A percentile compares a stretch with the other conserved stretches of the same genome.
Evolutionary conservation across 2,113 vertebrate genomes (phyloP).

Genomic region (Campylomormyrus tamandua): DNA sequence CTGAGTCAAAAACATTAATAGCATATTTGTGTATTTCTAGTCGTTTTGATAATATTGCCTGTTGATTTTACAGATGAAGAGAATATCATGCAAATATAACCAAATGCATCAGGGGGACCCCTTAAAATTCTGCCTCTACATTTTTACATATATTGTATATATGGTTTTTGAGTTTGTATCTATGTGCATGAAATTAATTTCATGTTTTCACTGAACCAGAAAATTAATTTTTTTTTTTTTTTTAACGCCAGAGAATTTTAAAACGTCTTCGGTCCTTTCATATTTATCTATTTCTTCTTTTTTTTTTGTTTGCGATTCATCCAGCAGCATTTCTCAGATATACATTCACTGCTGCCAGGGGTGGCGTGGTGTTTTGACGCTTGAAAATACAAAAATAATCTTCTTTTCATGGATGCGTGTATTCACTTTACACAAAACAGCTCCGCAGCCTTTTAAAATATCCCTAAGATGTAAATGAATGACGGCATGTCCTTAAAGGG

Average conservation of each 20-base stretch:
- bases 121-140: background rate
- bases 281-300: background rate
- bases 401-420: background rate
- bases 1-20: background rate
- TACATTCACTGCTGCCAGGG: background rate
- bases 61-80: background rate
- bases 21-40: background rate
- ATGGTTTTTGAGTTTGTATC: background rate
- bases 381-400: background rate
- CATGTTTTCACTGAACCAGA: background rate
- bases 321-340: background rate
- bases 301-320: background rate
- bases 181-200: constrained; percentile 2
- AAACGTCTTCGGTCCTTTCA: background rate
- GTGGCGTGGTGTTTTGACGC: background rate
- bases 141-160: background rate
- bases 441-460: background rate
- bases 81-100: background rate
- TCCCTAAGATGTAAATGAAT: background rate
- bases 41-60: background rate
- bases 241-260: background rate
- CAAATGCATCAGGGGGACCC: background rate
- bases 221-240: background rate
- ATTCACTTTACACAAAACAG: background rate
- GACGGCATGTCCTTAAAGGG: background rate